Percentiles rank a stretch among this genome's conserved stretches.
Conservation (phyloP, 2,888 invertebrate genomes). For the Congeria kusceri region DNA sequence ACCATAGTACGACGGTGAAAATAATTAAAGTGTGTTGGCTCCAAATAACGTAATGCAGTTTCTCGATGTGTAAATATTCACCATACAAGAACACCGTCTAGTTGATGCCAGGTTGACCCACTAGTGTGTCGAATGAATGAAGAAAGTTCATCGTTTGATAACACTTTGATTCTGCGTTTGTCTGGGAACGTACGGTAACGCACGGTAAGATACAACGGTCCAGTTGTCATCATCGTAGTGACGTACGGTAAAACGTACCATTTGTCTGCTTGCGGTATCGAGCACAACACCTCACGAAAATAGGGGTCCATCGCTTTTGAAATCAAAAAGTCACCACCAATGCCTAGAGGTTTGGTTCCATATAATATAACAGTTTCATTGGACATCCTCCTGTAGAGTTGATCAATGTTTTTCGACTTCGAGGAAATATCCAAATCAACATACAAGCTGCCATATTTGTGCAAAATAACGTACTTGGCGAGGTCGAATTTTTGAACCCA, state of each 20-base stretch:
- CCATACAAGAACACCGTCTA: conserved; percentile 40
- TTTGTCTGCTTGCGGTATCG: conserved; percentile 25
- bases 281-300: conserved; percentile 38
- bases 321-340: conserved; percentile 54
- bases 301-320: conserved; percentile 45
- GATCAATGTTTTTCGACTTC: neutral
- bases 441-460: conserved; percentile 47
- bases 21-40: too few relatives aligned
- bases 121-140: conserved; percentile 36
- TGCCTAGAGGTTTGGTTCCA: conserved; percentile 40
- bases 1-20: too few relatives aligned
- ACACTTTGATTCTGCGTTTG: conserved; percentile 15
- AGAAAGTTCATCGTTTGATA: conserved; percentile 10
- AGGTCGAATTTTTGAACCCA: conserved; percentile 48
- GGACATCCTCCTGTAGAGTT: conserved; percentile 3
- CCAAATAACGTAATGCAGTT: neutral
- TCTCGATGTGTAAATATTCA: conserved; percentile 30
- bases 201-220: conserved; percentile 45
- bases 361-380: conserved; percentile 28
- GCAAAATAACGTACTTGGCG: conserved; percentile 38
- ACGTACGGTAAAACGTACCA: conserved; percentile 50
- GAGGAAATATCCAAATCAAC: conserved; percentile 40
- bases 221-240: conserved; percentile 52
- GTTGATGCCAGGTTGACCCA: conserved; percentile 51
- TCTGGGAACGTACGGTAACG: conserved; percentile 18